These are phyloP conservation scores for Ochotona curzoniae DNA, from an alignment of 2,113 vertebrate genomes.

Conservation along the genomic window DNA sequence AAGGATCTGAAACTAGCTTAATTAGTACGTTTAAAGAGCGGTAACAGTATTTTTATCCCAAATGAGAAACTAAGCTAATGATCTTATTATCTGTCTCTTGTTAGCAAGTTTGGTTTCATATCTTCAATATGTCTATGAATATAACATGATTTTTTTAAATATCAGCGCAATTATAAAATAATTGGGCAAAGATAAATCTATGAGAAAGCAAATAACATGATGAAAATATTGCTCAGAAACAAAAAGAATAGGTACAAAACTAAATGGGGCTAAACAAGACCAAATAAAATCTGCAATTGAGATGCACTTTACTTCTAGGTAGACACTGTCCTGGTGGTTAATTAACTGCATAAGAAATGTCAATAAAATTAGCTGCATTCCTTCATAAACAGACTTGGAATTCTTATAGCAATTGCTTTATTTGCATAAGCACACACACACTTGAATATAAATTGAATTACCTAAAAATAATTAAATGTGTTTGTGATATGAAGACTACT, in stretches of 20 bases:
- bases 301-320: background rate
- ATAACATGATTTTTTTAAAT: slow-evolving; percentile 19
- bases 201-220: slow-evolving; percentile 40
- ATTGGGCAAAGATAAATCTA: slow-evolving; percentile 44
- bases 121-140: slow-evolving; percentile 53
- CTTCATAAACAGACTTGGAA: slow-evolving; percentile 28
- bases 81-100: slow-evolving; percentile 47
- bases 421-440: background rate
- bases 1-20: slow-evolving; percentile 57
- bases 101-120: slow-evolving; percentile 39
- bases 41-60: slow-evolving; percentile 43
- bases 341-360: background rate
- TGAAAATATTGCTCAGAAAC: background rate
- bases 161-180: slow-evolving; percentile 54
- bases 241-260: slow-evolving; percentile 24
- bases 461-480: background rate
- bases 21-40: slow-evolving; percentile 62
- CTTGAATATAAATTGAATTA: background rate
- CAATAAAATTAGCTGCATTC: background rate
- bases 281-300: slow-evolving; percentile 28
- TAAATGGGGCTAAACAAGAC: slow-evolving; percentile 40
- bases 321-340: background rate
- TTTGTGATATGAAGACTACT: background rate
- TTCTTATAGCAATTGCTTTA: background rate
- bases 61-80: slow-evolving; percentile 58